Evolutionary conservation across 1,140 invertebrate genomes (phyloP).

Genomic region (Berghia stephanieae): DNA sequence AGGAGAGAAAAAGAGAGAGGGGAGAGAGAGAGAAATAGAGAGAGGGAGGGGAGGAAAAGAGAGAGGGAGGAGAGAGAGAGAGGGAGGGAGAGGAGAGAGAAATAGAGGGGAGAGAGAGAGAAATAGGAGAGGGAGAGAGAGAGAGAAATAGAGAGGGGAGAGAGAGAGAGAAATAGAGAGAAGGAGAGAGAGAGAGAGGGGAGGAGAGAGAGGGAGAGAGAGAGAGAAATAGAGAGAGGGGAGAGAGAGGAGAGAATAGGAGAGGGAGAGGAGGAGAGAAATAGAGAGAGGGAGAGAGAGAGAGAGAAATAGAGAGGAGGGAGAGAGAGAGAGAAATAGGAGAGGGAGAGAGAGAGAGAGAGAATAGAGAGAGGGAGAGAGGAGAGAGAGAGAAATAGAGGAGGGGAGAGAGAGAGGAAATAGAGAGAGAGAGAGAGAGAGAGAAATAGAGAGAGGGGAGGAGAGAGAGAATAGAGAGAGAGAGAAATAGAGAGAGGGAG

Average conservation of each 20-base stretch:
- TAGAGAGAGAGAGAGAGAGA: background rate
- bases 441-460: background rate
- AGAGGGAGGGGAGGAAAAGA: background rate
- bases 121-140: background rate
- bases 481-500: too few species aligned
- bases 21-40: slow-evolving; percentile 1
- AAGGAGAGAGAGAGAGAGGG: slow-evolving; percentile 15
- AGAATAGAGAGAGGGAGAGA: background rate
- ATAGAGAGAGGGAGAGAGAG: background rate
- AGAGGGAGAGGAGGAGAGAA: background rate
- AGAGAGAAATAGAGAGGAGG: background rate
- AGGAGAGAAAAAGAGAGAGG: background rate
- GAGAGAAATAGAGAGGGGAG: background rate
- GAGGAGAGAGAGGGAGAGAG: slow-evolving; percentile 13
- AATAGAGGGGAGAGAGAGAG: background rate
- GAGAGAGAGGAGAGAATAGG: background rate
- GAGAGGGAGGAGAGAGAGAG: too few species aligned
- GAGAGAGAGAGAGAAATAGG: background rate
- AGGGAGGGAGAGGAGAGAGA: background rate
- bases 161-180: slow-evolving; percentile 9
- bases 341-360: background rate
- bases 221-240: background rate
- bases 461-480: too few species aligned
- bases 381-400: background rate
- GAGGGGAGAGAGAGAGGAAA: background rate